A percentile compares a stretch with the other conserved stretches of the same genome.
phyloP scores from a whole-genome alignment of 1,140 invertebrate species.

The Nylanderia fulva region DNA sequence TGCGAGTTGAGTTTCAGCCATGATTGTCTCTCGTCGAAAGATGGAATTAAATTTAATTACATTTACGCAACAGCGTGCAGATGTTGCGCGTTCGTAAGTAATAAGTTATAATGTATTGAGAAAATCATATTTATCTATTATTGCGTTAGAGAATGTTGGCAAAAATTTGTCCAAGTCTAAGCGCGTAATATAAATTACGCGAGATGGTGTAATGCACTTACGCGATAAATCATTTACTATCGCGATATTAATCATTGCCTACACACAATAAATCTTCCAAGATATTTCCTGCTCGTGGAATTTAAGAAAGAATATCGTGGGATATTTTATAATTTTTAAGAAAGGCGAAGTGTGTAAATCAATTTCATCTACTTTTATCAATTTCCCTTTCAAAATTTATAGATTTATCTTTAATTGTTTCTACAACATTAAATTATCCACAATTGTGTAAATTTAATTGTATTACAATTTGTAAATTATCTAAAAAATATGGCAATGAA shows the following conservation, averaged over 20 bases:
- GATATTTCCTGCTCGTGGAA: background rate
- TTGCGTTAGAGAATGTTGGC: background rate
- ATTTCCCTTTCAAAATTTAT: background rate
- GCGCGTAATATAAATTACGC: background rate
- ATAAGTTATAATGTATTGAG: conserved; percentile 8
- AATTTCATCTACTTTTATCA: background rate
- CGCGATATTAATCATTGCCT: background rate
- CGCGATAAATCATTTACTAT: background rate
- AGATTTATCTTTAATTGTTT: too few relatives aligned
- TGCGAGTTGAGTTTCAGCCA: background rate
- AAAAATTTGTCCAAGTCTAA: conserved; percentile 21
- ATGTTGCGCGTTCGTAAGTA: conserved; percentile 20
- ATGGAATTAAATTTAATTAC: conserved; percentile 30
- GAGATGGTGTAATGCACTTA: background rate
- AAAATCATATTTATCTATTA: conserved; percentile 21
- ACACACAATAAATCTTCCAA: background rate
- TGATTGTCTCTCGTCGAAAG: background rate
- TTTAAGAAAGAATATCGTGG: background rate
- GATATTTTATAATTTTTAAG: background rate
- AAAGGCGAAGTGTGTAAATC: background rate
- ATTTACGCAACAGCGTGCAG: background rate
- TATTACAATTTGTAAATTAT: background rate
- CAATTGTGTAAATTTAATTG: background rate
- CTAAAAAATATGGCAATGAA: background rate
- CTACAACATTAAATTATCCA: background rate